Evolutionary conservation across 1,140 invertebrate species (phyloP), one percentile per base, ranked within the genome.

Genomic region (Brachionus angularis): DNA sequence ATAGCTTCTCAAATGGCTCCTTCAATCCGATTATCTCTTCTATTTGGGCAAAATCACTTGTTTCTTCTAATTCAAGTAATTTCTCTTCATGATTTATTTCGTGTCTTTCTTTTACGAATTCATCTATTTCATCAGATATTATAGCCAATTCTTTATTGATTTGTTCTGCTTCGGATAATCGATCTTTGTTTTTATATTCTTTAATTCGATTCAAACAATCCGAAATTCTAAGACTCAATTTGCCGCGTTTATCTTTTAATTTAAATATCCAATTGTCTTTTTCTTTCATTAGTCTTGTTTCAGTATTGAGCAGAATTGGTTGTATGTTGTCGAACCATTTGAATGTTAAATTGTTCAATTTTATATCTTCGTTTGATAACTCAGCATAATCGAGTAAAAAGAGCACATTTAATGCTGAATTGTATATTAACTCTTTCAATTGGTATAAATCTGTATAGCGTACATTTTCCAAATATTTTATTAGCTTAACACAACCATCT

Each of bases 321-420:
- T 91, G 89, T 85, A 96, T 89, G 74, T 93, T 89, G 44, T 89
- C 86, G 0, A 91, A 91, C 90, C 91, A 93, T 29, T 89, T 86
- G 78, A 94, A 89, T 27, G 91, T 87, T 67, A 89, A 84, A 8
- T 86, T 87, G 80, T 91, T 93, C 46, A 93, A 79, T 70, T 87
- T 84, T 58, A 93, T 87, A 76, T 93, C 89, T 67, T 93, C 90
- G 73, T 83, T 88, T 87, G 77, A 16, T 74, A 62, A 62, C 33
- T 31, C 74, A 23, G 88, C 87, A 79, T 90, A 86, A 64, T 89
- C 83, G 77, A 91, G 85, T 0, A 93, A 81, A 77, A 92, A 92
- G 55, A 89, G 79, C 1, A 91, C 83, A 73, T 89, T 81, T 74
- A 87, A 85, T 0, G 86, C 86, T 46, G 86, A 85, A 76, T 86